A percentile compares a stretch with the other conserved stretches of the same genome.
These are phyloP conservation scores for Brachyhypopomus occidentalis DNA, from an alignment of 2,113 vertebrate genomes.

Conservation along the genomic window DNA sequence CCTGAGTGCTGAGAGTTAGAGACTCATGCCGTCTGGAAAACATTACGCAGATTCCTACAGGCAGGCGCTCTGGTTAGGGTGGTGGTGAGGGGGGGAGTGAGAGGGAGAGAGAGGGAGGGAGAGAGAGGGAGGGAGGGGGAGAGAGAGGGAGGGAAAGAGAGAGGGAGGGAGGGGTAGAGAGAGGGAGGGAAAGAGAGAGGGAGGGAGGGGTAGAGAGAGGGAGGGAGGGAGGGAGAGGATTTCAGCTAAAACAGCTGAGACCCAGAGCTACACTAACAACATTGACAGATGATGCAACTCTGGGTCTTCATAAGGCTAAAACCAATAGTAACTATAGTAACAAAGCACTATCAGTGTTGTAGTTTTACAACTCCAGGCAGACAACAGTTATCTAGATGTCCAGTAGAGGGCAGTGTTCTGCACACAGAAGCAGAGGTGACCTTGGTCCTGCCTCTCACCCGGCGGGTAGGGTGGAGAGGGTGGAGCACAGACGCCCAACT, in stretches of 20 bases:
- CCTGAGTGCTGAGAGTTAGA: constrained; percentile 42
- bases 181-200: constrained; percentile 23
- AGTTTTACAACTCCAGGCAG: background rate
- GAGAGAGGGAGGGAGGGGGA: constrained; percentile 43
- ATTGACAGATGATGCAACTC: background rate
- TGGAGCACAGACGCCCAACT: too few species aligned
- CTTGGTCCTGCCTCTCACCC: constrained; percentile 25
- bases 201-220: constrained; percentile 47
- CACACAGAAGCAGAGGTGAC: constrained; percentile 6
- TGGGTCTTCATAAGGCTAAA: background rate
- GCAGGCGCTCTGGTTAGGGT: constrained; percentile 58
- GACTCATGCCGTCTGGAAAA: constrained; percentile 67
- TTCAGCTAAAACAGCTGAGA: background rate
- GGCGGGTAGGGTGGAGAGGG: background rate
- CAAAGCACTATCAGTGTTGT: background rate
- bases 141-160: constrained; percentile 46
- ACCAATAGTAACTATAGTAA: background rate
- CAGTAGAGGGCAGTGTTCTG: constrained; percentile 44
- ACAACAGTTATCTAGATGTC: background rate
- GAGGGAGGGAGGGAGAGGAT: constrained; percentile 41
- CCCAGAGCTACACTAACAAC: background rate
- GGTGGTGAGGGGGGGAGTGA: constrained; percentile 42
- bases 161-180: constrained; percentile 46
- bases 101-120: constrained; percentile 31
- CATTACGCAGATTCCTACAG: constrained; percentile 71